Base-by-base conservation (phyloP, 2,888 invertebrate genomes). In the Muschampia plurimacula region DNA sequence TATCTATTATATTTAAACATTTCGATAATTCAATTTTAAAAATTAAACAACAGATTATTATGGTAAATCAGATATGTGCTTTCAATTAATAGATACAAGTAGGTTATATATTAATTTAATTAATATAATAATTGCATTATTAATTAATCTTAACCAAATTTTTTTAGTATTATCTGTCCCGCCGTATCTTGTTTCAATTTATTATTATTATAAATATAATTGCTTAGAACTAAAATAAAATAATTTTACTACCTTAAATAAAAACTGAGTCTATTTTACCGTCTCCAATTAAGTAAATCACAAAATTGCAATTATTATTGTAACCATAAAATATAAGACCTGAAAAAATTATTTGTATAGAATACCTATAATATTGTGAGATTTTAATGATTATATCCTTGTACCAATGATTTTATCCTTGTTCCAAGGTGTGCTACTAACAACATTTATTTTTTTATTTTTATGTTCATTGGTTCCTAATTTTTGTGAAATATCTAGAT, bases 1-100 rank as follows among this genome's bases (percentile, higher is more conserved):
- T 59, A 32, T 13, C 13, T 32, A 59, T 36, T 59, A 28, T 57
- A 63, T 70, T 57, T 65, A 59, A 55, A 64, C 63, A 70, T 32
- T 64, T 28, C 44, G 2, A 64, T 69, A 28, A 62, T 10, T 60
- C 13, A 2, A 49, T 49, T 49, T 57, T 69, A 39, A 7, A 70
- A 71, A 65, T 44, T 52, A 67, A 67, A 59, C 67, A 46, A 65
- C 64, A 57, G 22, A 36, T 2, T 64, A 44, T 41, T 49, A 13
- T 15, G 28, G 10, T 46, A n/a, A 46, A 44, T 41, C 5, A 44
- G 59, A 67, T 67, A 67, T 67, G 57, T 67, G 67, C 12, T 62
- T 41, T 62, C 62, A 41, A 41, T n/a, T 13, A 62, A 62, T 62
- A 39, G 15, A 32, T 6, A 62, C 36, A 36, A 28, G 2, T 57